Percentiles rank a stretch among this genome's conserved stretches.
Conservation (phyloP, 2,113 vertebrate genomes). For the Tamias sibiricus region DNA sequence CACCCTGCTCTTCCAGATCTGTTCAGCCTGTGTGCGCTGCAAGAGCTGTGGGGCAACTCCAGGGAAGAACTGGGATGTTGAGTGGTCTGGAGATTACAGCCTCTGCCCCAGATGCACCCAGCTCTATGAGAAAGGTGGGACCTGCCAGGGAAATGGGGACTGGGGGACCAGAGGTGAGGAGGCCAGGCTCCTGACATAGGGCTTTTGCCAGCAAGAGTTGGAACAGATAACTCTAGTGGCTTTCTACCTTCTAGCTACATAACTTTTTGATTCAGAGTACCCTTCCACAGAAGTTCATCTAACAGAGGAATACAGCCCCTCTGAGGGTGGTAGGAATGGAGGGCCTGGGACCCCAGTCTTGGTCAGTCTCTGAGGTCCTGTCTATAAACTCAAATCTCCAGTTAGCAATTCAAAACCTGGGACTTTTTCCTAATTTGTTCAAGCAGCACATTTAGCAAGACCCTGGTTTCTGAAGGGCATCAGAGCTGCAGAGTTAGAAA, state of each 20-base stretch:
- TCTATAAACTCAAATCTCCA: background rate
- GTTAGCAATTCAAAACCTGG: background rate
- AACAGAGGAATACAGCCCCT: background rate
- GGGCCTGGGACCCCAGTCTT: background rate
- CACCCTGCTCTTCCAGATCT: conserved; percentile 86
- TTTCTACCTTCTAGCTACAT: background rate
- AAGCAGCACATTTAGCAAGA: background rate
- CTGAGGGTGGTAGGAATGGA: background rate
- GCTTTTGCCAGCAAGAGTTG: background rate
- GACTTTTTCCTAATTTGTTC: background rate
- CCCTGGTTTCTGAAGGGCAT: background rate
- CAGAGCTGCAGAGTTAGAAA: background rate
- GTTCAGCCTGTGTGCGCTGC: conserved; percentile 94
- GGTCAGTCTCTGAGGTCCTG: background rate
- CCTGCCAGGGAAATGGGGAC: conserved; percentile 36
- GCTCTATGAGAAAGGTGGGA: conserved; percentile 92
- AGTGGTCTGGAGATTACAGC: conserved; percentile 93
- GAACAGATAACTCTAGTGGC: background rate
- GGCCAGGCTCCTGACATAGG: background rate
- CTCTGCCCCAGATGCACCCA: conserved; percentile 93
- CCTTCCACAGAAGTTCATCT: background rate
- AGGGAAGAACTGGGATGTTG: conserved; percentile 92
- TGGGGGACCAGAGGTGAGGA: background rate
- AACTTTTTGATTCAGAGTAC: background rate
- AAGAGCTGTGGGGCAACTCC: conserved; percentile 95